Base-by-base conservation (phyloP, 2,888 invertebrate genomes). In the Fragum sueziense region DNA sequence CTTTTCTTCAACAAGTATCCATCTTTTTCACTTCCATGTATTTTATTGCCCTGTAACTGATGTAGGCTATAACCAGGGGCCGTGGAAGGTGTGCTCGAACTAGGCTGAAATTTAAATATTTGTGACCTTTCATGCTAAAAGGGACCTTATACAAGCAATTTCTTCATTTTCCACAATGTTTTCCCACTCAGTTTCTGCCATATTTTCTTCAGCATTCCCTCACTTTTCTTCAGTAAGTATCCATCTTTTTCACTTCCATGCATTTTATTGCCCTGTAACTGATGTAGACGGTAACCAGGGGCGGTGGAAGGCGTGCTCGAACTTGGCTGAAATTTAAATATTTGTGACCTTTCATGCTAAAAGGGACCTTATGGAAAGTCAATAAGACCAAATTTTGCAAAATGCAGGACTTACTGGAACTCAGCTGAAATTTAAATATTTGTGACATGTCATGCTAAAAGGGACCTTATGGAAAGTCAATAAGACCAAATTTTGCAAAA, bases 1-100 rank as follows among this genome's bases (percentile, higher is more conserved):
- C 98, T 98, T 93, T 99, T 98, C 94, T 99, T 99, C 80, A 97
- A 95, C 89, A 99, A 95, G 94, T 98, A 97, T 0, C 99, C 99
- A 59, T 85, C 86, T 85, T 90, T 91, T 70, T 88, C 87, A 47
- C 97, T 96, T 0, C 99, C 99, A 91, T 98, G 97, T 90, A 97
- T 97, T 93, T 98, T 98, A 94, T 99, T 98, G 33, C 98, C 98
- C 94, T 98, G 97, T 80, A 97, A 94, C 93, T 98, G 98, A 93
- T 98, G 98, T 76, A 98, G 95, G 33, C 97, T 98, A 94, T 98
- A 99, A n/a, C 97, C 97, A 68, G 87, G 81, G 0, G 88, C 77
- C 22, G 76, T 73, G 1, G 80, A 59, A 37, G 82, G 79, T n/a
- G 80, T 77, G 7, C 85, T 74, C 31, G 78, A 75, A 41, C 41